phyloP scores from a whole-genome alignment of 2,113 vertebrate species.

The Gracilinanus agilis region DNA sequence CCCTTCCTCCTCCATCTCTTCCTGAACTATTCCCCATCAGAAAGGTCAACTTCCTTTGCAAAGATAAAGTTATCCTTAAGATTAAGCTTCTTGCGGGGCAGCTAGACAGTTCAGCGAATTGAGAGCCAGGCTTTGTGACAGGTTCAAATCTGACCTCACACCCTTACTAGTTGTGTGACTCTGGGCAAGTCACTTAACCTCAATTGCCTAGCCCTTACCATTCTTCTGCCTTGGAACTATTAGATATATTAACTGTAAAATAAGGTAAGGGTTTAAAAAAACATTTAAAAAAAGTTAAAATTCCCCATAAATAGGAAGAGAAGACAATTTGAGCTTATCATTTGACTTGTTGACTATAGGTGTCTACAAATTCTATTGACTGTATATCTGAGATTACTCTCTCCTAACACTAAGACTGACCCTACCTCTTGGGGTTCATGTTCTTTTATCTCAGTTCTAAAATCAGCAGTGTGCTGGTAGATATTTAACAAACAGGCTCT shows the following conservation, averaged over 20 bases:
- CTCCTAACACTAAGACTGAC: neutral
- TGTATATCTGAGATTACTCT: neutral
- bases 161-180: too few species aligned
- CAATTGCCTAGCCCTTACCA: too few species aligned
- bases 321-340: neutral
- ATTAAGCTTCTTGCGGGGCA: neutral
- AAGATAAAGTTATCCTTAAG: neutral
- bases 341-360: neutral
- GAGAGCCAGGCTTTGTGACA: too few species aligned
- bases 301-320: neutral
- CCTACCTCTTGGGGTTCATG: neutral
- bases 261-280: too few species aligned
- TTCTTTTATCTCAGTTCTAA: neutral
- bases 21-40: neutral
- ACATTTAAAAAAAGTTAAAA: too few species aligned
- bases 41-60: neutral
- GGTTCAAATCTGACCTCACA: too few species aligned
- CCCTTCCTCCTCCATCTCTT: neutral
- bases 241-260: too few species aligned
- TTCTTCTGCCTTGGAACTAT: too few species aligned
- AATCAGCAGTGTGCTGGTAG: neutral
- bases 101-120: too few species aligned
- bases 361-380: neutral
- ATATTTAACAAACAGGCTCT: neutral
- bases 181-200: too few species aligned